Percentiles rank a stretch among this genome's conserved stretches.
Conservation (phyloP, 2,113 vertebrate species). For the Scomber japonicus region DNA sequence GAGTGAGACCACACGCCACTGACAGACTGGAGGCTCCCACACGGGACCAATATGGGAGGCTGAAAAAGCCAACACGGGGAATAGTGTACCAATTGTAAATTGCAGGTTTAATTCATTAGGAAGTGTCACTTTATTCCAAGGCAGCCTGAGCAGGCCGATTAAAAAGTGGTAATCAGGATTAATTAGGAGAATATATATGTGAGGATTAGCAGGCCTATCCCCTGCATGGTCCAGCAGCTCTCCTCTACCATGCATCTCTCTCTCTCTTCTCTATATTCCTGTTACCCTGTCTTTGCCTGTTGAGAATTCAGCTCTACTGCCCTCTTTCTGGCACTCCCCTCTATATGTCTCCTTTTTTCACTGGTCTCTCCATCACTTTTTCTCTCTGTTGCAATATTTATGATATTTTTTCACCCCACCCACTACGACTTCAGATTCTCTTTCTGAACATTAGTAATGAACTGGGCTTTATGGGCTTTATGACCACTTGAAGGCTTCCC, state of each 20-base stretch:
- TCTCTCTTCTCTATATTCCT: slow-evolving; percentile 36
- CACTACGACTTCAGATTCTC: background rate
- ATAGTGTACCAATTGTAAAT: slow-evolving; percentile 75
- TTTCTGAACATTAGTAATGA: background rate
- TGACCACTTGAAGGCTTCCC: no score
- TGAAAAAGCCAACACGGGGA: slow-evolving; percentile 35
- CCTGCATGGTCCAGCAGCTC: slow-evolving; percentile 46
- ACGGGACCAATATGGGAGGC: slow-evolving; percentile 52
- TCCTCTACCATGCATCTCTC: slow-evolving; percentile 58
- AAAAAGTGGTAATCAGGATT: slow-evolving; percentile 86
- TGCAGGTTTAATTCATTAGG: slow-evolving; percentile 84
- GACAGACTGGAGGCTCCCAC: slow-evolving; percentile 73
- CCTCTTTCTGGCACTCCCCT: slow-evolving; percentile 41
- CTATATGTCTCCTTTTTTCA: slow-evolving; percentile 2
- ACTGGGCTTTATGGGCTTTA: background rate
- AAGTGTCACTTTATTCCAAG: slow-evolving; percentile 85
- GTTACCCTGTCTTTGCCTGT: slow-evolving; percentile 18
- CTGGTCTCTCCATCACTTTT: background rate
- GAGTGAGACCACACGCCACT: slow-evolving; percentile 82
- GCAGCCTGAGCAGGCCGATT: slow-evolving; percentile 80
- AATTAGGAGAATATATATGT: slow-evolving; percentile 86
- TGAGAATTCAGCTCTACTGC: slow-evolving; percentile 46
- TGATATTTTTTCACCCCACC: background rate
- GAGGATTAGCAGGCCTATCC: slow-evolving; percentile 83
- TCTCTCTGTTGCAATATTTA: background rate